A percentile compares a stretch with the other conserved stretches of the same genome.
These are phyloP conservation scores for Bujurquina vittata DNA, from an alignment of 2,113 vertebrate species.

Conservation along the genomic window DNA sequence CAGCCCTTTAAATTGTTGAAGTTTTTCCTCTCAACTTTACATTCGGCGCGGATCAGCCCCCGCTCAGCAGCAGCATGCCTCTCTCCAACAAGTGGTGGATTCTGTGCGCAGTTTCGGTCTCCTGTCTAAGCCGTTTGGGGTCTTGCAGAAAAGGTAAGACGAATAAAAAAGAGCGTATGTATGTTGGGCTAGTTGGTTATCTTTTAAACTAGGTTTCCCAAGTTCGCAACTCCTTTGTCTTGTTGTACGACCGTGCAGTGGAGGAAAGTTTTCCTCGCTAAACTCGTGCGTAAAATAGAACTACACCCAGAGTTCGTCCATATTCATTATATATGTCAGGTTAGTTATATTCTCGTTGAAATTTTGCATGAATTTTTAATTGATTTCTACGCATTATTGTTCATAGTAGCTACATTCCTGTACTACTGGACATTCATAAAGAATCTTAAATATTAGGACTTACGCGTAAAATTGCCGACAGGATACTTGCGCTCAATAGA, in stretches of 20 bases:
- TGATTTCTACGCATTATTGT: neutral
- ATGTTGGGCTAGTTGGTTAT: neutral
- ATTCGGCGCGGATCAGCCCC: slow-evolving; percentile 10
- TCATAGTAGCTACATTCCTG: neutral
- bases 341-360: neutral
- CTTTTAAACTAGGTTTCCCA: neutral
- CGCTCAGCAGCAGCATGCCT: slow-evolving; percentile 49
- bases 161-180: neutral
- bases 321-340: neutral
- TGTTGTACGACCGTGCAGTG: accelerated
- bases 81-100: slow-evolving; percentile 37
- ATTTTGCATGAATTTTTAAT: neutral
- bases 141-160: slow-evolving; percentile 62
- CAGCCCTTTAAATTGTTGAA: slow-evolving; percentile 47
- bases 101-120: slow-evolving; percentile 41
- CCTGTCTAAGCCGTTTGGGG: neutral
- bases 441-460: neutral
- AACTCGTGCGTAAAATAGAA: slow-evolving; percentile 45
- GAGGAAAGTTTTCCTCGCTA: neutral
- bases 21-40: slow-evolving; percentile 39
- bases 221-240: neutral
- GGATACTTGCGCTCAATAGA: neutral
- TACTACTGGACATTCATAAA: neutral
- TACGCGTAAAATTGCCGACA: neutral
- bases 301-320: neutral